Percentiles rank a stretch among this genome's conserved stretches.
phyloP scores from a whole-genome alignment of 2,113 vertebrate species.

The Proteles cristata region DNA sequence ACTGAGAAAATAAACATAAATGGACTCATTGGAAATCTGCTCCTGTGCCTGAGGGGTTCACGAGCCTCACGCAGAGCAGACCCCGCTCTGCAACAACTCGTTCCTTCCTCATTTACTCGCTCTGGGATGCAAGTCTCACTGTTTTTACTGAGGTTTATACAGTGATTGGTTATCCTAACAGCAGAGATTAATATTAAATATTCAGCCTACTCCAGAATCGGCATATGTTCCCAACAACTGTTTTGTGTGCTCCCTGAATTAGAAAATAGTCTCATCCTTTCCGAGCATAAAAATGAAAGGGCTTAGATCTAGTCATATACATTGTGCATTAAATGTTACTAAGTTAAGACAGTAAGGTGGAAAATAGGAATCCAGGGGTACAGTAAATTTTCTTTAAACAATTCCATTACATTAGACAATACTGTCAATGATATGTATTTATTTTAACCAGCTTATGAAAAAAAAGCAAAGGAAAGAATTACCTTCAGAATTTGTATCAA shows the following conservation, averaged over 20 bases:
- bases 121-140: background rate
- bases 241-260: constrained; percentile 42
- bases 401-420: constrained; percentile 43
- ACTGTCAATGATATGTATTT: background rate
- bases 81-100: background rate
- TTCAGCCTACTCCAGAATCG: constrained; percentile 11
- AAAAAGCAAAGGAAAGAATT: background rate
- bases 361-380: constrained; percentile 6
- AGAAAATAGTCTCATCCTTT: constrained; percentile 22
- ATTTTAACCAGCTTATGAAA: constrained; percentile 46
- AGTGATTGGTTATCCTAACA: background rate
- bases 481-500: constrained; percentile 62
- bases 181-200: constrained; percentile 17
- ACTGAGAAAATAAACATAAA: constrained; percentile 50
- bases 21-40: background rate
- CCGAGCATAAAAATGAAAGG: constrained; percentile 41
- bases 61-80: background rate
- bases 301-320: background rate
- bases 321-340: constrained; percentile 40
- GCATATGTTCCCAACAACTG: background rate
- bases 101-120: background rate
- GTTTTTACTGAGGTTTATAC: constrained; percentile 2
- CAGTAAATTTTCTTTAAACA: constrained; percentile 42
- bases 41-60: background rate
- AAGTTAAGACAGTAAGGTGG: constrained; percentile 50